Conservation (phyloP, 2,113 vertebrate species). For the Excalfactoria chinensis region DNA sequence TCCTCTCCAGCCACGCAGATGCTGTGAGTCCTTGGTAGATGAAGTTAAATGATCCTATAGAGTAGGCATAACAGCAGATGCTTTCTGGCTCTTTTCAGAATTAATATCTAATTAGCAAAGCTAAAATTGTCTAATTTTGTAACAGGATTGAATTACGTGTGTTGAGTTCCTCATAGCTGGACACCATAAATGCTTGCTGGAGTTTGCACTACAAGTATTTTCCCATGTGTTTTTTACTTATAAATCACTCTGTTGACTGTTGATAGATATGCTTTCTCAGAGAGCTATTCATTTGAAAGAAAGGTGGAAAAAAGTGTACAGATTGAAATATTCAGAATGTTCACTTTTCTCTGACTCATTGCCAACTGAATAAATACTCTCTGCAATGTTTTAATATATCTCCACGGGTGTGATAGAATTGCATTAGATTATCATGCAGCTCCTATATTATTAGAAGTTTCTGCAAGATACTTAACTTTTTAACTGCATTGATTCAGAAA, state of each 20-base stretch:
- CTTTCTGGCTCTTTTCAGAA: background rate
- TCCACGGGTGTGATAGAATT: background rate
- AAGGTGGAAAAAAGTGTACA: background rate
- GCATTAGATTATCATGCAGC: background rate
- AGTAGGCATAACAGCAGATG: background rate
- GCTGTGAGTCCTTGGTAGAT: background rate
- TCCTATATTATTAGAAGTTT: slow-evolving; percentile 11
- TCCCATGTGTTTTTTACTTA: background rate
- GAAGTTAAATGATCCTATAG: background rate
- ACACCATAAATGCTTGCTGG: background rate
- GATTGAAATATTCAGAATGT: background rate
- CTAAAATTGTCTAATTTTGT: background rate
- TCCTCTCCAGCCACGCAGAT: background rate
- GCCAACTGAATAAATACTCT: background rate
- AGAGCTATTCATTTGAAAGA: background rate
- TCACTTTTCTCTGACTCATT: background rate
- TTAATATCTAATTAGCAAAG: background rate
- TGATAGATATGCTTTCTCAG: background rate
- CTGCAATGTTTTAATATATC: background rate
- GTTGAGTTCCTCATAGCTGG: background rate
- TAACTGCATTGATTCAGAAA: slow-evolving; percentile 36
- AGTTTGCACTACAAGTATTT: background rate
- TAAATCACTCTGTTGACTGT: background rate
- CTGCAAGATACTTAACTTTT: slow-evolving; percentile 25
- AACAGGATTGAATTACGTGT: background rate